Evolutionary conservation across 2,888 invertebrate species (phyloP).

Genomic region (Ctenicera cuprea): DNA sequence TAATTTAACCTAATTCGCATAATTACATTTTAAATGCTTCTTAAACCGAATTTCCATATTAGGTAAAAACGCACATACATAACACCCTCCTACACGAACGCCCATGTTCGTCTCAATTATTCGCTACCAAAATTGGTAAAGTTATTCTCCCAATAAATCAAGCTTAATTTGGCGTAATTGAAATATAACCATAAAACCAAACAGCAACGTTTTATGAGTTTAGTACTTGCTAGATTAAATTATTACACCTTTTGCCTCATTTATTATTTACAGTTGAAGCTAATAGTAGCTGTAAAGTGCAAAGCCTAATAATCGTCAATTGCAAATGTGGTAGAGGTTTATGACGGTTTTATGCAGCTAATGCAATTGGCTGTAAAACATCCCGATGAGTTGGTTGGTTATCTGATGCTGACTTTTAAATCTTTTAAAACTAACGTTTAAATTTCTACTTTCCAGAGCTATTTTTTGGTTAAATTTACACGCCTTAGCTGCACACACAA

Average conservation of each 20-base stretch:
- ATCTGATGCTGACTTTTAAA: background rate
- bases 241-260: background rate
- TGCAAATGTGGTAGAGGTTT: background rate
- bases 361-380: constrained; percentile 18
- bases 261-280: constrained; percentile 7
- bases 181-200: constrained; percentile 23
- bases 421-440: background rate
- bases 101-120: background rate
- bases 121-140: constrained; percentile 5
- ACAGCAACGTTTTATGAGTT: background rate
- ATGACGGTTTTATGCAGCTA: constrained; percentile 11
- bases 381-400: background rate
- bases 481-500: too few species aligned
- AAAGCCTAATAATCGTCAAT: constrained; percentile 2
- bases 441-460: too few species aligned
- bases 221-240: constrained; percentile 12
- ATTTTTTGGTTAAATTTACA: too few species aligned
- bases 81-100: too few species aligned
- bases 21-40: too few species aligned
- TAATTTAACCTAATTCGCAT: too few species aligned
- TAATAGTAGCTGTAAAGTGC: background rate
- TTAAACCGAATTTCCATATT: too few species aligned
- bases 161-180: constrained; percentile 14
- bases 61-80: too few species aligned
- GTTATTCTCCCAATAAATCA: background rate